These are phyloP conservation scores for Calliphora vicina DNA, from an alignment of 1,140 invertebrate genomes.

Conservation along the genomic window DNA sequence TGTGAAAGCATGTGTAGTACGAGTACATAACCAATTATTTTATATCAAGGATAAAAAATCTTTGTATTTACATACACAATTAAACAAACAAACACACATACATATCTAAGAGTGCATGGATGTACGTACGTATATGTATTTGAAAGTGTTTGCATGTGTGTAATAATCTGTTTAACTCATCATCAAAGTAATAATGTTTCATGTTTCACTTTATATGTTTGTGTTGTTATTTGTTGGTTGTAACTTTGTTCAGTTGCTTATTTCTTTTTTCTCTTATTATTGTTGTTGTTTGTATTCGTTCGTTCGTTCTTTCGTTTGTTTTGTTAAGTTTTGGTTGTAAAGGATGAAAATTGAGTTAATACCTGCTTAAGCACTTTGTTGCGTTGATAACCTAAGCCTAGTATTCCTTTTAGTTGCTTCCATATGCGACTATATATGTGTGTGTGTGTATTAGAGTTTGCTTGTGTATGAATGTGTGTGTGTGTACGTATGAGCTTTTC, in stretches of 20 bases:
- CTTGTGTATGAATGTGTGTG: neutral
- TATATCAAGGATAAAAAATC: too few species aligned
- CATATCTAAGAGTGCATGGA: neutral
- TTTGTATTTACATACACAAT: neutral
- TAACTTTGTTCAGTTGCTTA: too few species aligned
- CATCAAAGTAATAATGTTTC: neutral
- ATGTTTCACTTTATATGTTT: neutral
- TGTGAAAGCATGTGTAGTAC: too few species aligned
- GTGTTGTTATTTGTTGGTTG: too few species aligned
- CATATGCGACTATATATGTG: too few species aligned
- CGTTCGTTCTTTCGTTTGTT: neutral
- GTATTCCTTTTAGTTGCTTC: neutral
- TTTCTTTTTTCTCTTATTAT: neutral
- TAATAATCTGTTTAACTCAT: neutral
- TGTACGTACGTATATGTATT: neutral
- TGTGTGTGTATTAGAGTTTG: neutral
- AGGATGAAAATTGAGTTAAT: constrained; percentile 13
- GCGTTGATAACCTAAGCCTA: constrained; percentile 12
- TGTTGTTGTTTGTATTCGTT: neutral
- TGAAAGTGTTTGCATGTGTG: neutral
- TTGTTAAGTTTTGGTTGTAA: constrained; percentile 1
- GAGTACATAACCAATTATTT: too few species aligned
- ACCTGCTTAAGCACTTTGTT: constrained; percentile 15
- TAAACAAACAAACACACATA: too few species aligned
- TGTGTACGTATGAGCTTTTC: too few species aligned